phyloP scores from a whole-genome alignment of 2,888 invertebrate genomes.

The Cancer borealis region DNA sequence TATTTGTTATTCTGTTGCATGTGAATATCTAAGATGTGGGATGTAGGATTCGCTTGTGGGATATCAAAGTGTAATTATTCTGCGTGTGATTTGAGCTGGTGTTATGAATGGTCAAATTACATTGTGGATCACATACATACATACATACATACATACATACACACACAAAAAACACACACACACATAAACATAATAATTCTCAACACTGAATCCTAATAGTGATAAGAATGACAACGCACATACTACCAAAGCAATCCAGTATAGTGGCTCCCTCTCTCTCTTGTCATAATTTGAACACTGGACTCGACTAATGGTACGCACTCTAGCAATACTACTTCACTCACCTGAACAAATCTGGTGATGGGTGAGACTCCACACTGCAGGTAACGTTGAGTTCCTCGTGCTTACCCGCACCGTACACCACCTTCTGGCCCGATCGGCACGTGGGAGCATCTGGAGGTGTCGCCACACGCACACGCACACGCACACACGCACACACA shows the following conservation, averaged over 20 bases:
- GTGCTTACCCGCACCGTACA: slow-evolving; percentile 79
- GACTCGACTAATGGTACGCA: neutral
- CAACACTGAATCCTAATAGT: neutral
- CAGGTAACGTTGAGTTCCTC: slow-evolving; percentile 78
- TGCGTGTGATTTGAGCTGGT: no score
- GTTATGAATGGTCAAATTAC: no score
- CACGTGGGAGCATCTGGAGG: slow-evolving; percentile 81
- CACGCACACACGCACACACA: neutral
- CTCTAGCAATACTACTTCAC: neutral
- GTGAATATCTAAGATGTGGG: no score
- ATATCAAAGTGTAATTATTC: no score
- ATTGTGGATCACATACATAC: no score
- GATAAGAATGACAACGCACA: neutral
- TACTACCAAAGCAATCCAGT: neutral
- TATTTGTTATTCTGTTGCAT: no score
- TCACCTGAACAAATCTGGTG: slow-evolving; percentile 23
- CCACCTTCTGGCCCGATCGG: slow-evolving; percentile 78
- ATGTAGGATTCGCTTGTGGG: no score
- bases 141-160: neutral
- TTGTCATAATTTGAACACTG: neutral
- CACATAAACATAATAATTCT: neutral
- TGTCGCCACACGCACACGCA: neutral
- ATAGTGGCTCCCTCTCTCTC: neutral
- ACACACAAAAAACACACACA: neutral
- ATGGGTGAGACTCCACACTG: slow-evolving; percentile 78